Evolutionary conservation across 1,140 invertebrate genomes (phyloP).

Genomic region (Zelostemma sp.): DNA sequence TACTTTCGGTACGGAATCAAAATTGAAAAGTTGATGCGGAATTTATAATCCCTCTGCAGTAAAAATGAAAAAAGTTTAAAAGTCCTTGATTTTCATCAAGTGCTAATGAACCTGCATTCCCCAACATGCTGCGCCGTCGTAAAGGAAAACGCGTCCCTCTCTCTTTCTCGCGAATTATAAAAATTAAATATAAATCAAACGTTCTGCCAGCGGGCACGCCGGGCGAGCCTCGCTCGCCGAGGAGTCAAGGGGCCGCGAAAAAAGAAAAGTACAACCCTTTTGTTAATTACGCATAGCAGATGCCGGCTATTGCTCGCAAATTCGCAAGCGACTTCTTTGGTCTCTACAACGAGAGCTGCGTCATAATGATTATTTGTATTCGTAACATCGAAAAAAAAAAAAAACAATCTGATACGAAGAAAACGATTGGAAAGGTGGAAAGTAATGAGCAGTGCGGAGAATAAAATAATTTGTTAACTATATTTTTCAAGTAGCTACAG

Average conservation of each 20-base stretch:
- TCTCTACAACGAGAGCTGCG: slow-evolving; percentile 9
- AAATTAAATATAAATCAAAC: slow-evolving; percentile 68
- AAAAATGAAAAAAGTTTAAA: slow-evolving; percentile 10
- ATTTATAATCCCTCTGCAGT: not conserved
- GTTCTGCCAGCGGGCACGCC: slow-evolving; percentile 54
- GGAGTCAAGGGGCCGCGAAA: slow-evolving; percentile 39
- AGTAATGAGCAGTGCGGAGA: slow-evolving; percentile 31
- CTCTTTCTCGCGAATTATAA: slow-evolving; percentile 56
- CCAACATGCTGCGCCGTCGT: slow-evolving; percentile 36
- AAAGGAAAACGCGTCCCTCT: slow-evolving; percentile 55
- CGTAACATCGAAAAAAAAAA: too few species aligned
- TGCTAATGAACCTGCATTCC: slow-evolving; percentile 48
- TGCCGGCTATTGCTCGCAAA: slow-evolving; percentile 59
- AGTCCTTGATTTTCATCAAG: slow-evolving; percentile 42
- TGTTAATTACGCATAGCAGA: slow-evolving; percentile 69
- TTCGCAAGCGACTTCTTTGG: slow-evolving; percentile 49
- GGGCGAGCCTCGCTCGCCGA: slow-evolving; percentile 19
- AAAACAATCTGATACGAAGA: too few species aligned
- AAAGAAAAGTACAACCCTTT: slow-evolving; percentile 64
- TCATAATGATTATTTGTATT: not conserved
- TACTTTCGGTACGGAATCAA: slow-evolving; percentile 11
- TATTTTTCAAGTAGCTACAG: slow-evolving; percentile 64
- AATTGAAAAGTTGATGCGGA: not conserved
- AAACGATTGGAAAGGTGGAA: not conserved
- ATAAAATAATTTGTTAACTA: slow-evolving; percentile 68